phyloP scores from a whole-genome alignment of 2,113 vertebrate genomes.

The Catagonus wagneri region DNA sequence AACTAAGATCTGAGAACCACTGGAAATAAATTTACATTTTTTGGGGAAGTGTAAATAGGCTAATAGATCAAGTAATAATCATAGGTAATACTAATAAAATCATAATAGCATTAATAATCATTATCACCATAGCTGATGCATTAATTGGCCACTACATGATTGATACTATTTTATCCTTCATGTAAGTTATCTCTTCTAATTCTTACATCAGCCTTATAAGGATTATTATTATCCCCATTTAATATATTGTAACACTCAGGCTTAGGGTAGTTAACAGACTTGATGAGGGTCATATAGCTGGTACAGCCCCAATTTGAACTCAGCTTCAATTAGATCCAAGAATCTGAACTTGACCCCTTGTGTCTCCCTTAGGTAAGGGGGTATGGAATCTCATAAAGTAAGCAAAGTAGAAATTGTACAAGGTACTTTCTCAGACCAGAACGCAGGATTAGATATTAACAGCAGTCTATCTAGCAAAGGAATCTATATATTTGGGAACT shows the following conservation, averaged over 20 bases:
- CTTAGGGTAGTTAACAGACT: neutral
- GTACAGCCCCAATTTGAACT: neutral
- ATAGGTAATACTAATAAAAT: neutral
- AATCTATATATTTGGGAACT: neutral
- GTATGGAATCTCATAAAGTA: conserved; percentile 17
- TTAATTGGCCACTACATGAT: neutral
- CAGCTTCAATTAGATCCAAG: conserved; percentile 11
- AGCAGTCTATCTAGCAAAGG: neutral
- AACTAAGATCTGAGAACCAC: neutral
- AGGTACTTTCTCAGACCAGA: neutral
- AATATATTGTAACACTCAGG: conserved; percentile 11
- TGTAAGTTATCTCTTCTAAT: neutral
- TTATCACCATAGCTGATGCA: neutral
- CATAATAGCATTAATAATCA: neutral
- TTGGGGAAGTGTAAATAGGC: neutral
- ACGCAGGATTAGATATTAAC: neutral
- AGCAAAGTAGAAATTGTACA: conserved; percentile 23
- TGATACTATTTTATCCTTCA: neutral
- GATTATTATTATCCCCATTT: neutral
- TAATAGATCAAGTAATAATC: neutral
- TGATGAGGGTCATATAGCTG: neutral
- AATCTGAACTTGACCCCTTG: neutral
- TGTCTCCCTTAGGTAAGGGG: neutral
- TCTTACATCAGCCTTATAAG: neutral
- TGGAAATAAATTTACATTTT: neutral